phyloP scores from a whole-genome alignment of 2,797 vertebrate genomes.

The Fistularia commersonii region DNA sequence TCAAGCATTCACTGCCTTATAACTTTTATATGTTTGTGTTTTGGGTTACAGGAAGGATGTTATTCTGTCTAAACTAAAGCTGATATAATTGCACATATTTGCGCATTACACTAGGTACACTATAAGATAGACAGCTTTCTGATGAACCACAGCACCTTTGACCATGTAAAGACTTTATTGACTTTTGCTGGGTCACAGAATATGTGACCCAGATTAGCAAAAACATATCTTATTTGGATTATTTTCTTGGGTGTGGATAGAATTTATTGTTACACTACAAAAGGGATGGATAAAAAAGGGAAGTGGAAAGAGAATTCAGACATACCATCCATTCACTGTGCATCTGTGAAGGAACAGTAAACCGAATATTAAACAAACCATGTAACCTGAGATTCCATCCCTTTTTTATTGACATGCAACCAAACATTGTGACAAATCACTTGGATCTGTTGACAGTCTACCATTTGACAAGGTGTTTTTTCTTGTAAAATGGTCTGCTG shows the following conservation, averaged over 20 bases:
- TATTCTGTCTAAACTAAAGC: constrained; percentile 32
- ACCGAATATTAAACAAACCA: constrained; percentile 41
- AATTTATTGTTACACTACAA: constrained; percentile 1
- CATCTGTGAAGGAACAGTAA: constrained; percentile 17
- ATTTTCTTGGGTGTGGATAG: constrained; percentile 8
- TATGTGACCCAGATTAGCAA: constrained; percentile 3
- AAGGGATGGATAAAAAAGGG: constrained; percentile 7
- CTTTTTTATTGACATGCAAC: constrained; percentile 38
- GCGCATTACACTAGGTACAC: constrained; percentile 13
- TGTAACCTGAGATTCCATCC: constrained; percentile 26
- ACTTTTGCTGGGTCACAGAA: constrained; percentile 34
- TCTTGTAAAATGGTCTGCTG: constrained; percentile 27
- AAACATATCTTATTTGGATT: constrained; percentile 13
- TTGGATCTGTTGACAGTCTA: constrained; percentile 26
- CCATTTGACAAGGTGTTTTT: constrained; percentile 36
- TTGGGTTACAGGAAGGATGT: constrained; percentile 20
- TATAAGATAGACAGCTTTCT: constrained; percentile 9
- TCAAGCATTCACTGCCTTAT: constrained; percentile 8
- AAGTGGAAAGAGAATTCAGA: constrained; percentile 17
- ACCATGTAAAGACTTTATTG: constrained; percentile 32
- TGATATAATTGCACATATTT: constrained; percentile 27
- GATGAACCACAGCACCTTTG: constrained; percentile 28
- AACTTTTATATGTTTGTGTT: constrained; percentile 16
- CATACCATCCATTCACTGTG: constrained; percentile 27
- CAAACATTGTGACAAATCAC: constrained; percentile 44